A percentile compares a stretch with the other conserved stretches of the same genome.
phyloP scores from a whole-genome alignment of 2,113 vertebrate species.

The Oxygymnocypris stewartii region DNA sequence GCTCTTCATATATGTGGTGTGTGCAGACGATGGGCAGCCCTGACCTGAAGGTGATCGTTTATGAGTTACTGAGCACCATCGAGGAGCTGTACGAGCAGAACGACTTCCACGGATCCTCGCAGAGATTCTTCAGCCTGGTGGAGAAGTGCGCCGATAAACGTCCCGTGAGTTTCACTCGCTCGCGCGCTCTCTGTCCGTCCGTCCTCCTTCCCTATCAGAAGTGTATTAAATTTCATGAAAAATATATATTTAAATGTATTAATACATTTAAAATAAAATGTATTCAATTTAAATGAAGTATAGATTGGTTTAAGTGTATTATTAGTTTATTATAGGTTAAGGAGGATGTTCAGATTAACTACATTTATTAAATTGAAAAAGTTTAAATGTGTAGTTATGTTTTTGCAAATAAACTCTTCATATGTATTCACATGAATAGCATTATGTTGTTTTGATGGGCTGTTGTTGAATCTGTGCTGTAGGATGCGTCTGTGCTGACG shows the following conservation, averaged over 20 bases:
- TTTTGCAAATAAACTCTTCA: too few relatives aligned
- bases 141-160: slow-evolving; percentile 92
- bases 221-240: too few relatives aligned
- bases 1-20: neutral
- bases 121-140: slow-evolving; percentile 90
- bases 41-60: slow-evolving; percentile 87
- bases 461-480: slow-evolving; percentile 28
- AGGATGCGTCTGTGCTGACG: slow-evolving; percentile 93
- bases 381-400: neutral
- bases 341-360: neutral
- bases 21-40: slow-evolving; percentile 85
- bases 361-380: neutral
- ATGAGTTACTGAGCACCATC: slow-evolving; percentile 89
- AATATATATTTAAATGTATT: too few relatives aligned
- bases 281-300: neutral
- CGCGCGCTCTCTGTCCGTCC: too few relatives aligned
- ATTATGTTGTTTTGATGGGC: neutral
- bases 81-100: slow-evolving; percentile 96
- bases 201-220: neutral
- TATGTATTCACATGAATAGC: neutral
- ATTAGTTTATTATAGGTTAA: neutral
- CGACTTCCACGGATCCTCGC: slow-evolving; percentile 90
- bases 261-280: too few relatives aligned
- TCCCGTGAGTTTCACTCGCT: slow-evolving; percentile 76
- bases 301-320: neutral